Percentiles rank a stretch among this genome's conserved stretches.
These are phyloP conservation scores for Rotaria macrura DNA, from an alignment of 2,888 invertebrate species.

Conservation along the genomic window DNA sequence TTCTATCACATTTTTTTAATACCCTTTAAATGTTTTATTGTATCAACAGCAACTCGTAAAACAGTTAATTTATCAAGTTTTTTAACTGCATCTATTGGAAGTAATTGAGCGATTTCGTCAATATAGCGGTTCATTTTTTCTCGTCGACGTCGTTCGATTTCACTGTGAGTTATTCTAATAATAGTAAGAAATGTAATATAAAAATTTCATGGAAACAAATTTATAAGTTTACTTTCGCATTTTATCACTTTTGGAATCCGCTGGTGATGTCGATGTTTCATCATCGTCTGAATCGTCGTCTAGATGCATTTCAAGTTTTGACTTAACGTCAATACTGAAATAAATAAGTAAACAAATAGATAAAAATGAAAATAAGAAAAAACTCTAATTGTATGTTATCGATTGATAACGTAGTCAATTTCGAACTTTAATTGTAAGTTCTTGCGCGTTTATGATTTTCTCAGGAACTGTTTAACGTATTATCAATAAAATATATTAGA, in stretches of 20 bases:
- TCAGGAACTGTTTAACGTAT: background rate
- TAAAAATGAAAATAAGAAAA: too few species aligned
- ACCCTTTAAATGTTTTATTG: constrained; percentile 28
- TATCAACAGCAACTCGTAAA: constrained; percentile 29
- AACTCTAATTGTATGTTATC: too few species aligned
- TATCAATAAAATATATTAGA: background rate
- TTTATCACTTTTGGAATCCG: background rate
- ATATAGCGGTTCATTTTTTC: constrained; percentile 32
- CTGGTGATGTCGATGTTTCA: background rate
- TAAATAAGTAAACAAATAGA: background rate
- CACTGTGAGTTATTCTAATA: constrained; percentile 28
- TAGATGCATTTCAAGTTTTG: background rate
- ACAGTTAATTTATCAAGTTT: constrained; percentile 32
- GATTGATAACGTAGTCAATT: too few species aligned
- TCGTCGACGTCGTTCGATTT: constrained; percentile 32
- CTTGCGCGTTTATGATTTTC: background rate
- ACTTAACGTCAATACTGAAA: background rate
- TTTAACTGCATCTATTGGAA: constrained; percentile 28
- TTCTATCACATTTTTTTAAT: background rate
- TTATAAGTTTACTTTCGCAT: background rate
- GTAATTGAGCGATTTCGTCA: constrained; percentile 24
- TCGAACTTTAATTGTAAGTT: background rate
- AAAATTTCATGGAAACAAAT: background rate
- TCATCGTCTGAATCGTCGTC: background rate
- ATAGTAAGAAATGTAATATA: too few species aligned